Conservation (phyloP, 1,140 invertebrate genomes). For the Drosophila carrolli region DNA sequence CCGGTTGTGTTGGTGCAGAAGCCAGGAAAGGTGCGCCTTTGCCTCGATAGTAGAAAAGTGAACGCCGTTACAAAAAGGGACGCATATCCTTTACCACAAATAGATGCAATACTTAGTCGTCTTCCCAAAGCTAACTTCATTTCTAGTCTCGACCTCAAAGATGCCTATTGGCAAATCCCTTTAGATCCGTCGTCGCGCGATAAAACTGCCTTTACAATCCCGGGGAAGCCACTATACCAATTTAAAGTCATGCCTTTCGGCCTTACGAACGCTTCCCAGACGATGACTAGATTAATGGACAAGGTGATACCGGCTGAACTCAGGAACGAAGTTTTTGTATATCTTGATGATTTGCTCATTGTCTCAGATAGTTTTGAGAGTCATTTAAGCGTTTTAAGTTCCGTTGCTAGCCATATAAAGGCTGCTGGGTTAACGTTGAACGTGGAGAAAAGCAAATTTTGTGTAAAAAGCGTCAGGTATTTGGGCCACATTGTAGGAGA, state of each 20-base stretch:
- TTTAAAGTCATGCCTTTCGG: constrained; percentile 5
- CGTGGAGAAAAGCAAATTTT: constrained; percentile 17
- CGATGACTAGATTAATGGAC: constrained; percentile 7
- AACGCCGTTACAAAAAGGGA: not conserved
- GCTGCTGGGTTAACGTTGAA: constrained; percentile 2
- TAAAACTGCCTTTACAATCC: not conserved
- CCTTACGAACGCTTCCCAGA: constrained; percentile 1
- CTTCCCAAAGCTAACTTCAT: too few species aligned
- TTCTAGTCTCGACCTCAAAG: too few species aligned
- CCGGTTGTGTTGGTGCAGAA: too few species aligned
- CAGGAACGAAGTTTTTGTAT: constrained; percentile 2
- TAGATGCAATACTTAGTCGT: too few species aligned
- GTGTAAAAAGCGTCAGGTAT: constrained; percentile 4
- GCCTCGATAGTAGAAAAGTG: not conserved
- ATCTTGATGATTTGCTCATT: constrained; percentile 6
- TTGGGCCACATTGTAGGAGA: constrained; percentile 7
- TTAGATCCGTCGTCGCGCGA: not conserved
- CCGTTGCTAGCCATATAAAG: not conserved
- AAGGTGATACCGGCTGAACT: constrained; percentile 2
- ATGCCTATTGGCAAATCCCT: not conserved
- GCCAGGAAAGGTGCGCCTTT: not conserved
- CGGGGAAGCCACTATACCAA: not conserved
- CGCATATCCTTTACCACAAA: too few species aligned
- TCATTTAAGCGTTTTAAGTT: constrained; percentile 1
- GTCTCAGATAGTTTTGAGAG: constrained; percentile 1